Conservation (phyloP, 2,113 vertebrate genomes). For the Ariopsis seemanni region DNA sequence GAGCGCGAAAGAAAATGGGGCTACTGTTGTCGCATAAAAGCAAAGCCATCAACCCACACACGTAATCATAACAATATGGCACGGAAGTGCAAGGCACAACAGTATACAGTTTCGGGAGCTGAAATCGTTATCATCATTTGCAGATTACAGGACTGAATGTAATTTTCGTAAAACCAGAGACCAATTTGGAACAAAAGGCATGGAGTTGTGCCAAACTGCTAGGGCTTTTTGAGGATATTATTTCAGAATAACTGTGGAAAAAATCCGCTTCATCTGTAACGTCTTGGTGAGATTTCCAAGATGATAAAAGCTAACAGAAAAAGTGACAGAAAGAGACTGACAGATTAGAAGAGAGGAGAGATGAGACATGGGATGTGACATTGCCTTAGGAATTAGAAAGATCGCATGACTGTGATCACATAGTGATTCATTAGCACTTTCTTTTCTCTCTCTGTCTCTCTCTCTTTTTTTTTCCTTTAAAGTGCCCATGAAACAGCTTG, state of each 20-base stretch:
- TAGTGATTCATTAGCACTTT: not conserved
- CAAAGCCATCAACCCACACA: constrained; percentile 63
- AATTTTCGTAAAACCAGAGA: constrained; percentile 61
- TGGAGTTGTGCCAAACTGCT: constrained; percentile 47
- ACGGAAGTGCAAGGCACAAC: constrained; percentile 37
- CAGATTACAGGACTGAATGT: constrained; percentile 67
- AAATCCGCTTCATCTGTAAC: not conserved
- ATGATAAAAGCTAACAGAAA: constrained; percentile 19
- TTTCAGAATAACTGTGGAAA: constrained; percentile 56
- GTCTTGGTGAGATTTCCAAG: not conserved
- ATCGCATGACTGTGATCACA: not conserved
- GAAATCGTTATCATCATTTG: constrained; percentile 55
- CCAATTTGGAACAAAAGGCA: constrained; percentile 60
- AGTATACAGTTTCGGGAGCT: constrained; percentile 32
- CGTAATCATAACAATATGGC: constrained; percentile 74
- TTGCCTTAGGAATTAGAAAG: constrained; percentile 3
- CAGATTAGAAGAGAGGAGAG: not conserved
- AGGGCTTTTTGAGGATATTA: constrained; percentile 32
- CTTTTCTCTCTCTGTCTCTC: not conserved
- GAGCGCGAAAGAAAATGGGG: constrained; percentile 56
- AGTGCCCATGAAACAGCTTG: not conserved
- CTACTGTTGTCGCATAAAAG: constrained; percentile 60
- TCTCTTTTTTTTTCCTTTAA: not conserved
- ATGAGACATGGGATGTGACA: not conserved
- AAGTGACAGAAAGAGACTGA: constrained; percentile 11